Evolutionary conservation across 2,797 vertebrate genomes (phyloP).

Genomic region (Aulostomus chinensis): DNA sequence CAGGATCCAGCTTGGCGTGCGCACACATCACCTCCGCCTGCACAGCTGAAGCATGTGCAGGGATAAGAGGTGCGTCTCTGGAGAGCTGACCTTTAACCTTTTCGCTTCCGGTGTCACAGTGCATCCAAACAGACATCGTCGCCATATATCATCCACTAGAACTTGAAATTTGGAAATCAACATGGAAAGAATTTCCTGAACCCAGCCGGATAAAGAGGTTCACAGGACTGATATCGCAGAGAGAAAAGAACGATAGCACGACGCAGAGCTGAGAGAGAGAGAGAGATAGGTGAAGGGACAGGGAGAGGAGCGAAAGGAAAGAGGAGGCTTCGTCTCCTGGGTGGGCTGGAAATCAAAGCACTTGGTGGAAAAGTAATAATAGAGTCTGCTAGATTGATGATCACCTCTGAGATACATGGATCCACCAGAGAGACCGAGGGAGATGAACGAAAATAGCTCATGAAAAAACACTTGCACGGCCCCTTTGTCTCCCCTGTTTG

Average conservation of each 20-base stretch:
- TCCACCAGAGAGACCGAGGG: constrained; percentile 57
- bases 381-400: constrained; percentile 77
- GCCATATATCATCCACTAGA: constrained; percentile 7
- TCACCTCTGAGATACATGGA: constrained; percentile 65
- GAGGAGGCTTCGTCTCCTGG: constrained; percentile 63
- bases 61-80: constrained; percentile 66
- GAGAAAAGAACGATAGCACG: not conserved
- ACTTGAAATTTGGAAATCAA: constrained; percentile 3
- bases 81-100: constrained; percentile 68
- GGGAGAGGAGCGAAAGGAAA: constrained; percentile 29
- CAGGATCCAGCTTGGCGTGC: no score
- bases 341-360: constrained; percentile 79
- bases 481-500: constrained; percentile 12
- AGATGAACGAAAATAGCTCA: constrained; percentile 55
- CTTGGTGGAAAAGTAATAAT: constrained; percentile 76
- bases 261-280: not conserved
- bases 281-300: constrained; percentile 38
- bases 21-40: constrained; percentile 9
- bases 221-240: not conserved
- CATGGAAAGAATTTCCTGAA: not conserved
- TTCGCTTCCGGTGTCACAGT: constrained; percentile 64
- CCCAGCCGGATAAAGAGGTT: constrained; percentile 6
- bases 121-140: constrained; percentile 39
- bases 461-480: constrained; percentile 22
- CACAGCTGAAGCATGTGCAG: constrained; percentile 45